Conservation (phyloP, 1,140 invertebrate species). For the Megathymus violae region DNA sequence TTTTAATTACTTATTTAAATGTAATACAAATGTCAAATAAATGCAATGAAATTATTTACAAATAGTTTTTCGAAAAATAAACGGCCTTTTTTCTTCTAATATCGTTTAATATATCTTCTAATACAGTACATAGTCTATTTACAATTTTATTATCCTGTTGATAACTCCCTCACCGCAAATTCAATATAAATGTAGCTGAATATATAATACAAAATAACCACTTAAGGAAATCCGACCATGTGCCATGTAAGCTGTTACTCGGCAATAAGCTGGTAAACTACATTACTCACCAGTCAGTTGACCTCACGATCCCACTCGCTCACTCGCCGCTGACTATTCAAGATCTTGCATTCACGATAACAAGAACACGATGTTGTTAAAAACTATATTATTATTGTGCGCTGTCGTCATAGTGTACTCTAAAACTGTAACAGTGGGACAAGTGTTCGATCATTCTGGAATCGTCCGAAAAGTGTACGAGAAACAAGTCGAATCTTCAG, state of each 20-base stretch:
- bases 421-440: constrained; percentile 64
- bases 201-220: background rate
- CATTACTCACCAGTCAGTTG: constrained; percentile 34
- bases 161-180: no score
- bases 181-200: no score
- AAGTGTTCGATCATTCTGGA: constrained; percentile 57
- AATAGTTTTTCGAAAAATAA: no score
- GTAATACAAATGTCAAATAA: no score
- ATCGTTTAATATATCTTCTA: no score
- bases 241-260: constrained; percentile 21
- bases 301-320: constrained; percentile 40
- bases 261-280: constrained; percentile 18
- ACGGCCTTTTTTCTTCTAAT: no score
- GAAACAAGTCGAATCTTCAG: constrained; percentile 47
- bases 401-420: constrained; percentile 37
- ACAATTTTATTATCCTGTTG: no score
- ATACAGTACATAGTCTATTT: no score
- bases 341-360: no score
- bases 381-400: constrained; percentile 44
- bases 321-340: constrained; percentile 25
- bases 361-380: constrained; percentile 46
- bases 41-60: no score
- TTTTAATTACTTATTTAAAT: no score
- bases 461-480: constrained; percentile 61
- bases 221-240: constrained; percentile 11